Conservation (phyloP, 2,888 invertebrate species). For the Gari tellinella region DNA sequence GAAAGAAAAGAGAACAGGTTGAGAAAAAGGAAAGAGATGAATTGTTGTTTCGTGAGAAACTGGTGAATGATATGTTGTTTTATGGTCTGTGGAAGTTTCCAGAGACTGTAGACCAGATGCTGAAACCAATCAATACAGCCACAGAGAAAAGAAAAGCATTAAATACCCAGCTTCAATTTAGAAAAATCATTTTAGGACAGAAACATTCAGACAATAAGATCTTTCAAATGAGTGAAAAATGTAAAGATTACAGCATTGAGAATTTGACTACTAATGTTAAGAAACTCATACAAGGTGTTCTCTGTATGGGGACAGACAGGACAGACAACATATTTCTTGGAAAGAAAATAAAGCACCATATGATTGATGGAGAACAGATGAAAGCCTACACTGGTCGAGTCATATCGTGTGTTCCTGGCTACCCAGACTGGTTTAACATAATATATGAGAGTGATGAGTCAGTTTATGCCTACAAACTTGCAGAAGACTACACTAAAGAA, state of each 20-base stretch:
- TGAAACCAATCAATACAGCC: constrained; percentile 11
- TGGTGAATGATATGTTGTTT: constrained; percentile 15
- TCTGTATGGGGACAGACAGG: no score
- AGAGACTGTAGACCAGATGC: constrained; percentile 17
- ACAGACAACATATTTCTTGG: no score
- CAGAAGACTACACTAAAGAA: constrained; percentile 35
- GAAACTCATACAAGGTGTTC: no score
- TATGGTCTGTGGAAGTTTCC: constrained; percentile 44
- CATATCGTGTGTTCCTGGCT: constrained; percentile 32
- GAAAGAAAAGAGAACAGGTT: constrained; percentile 13
- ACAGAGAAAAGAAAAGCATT: constrained; percentile 20
- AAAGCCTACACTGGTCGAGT: constrained; percentile 21
- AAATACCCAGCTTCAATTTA: constrained; percentile 31
- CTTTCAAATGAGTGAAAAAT: constrained; percentile 28
- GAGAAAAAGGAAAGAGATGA: constrained; percentile 26
- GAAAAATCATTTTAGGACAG: constrained; percentile 26
- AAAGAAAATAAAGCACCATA: constrained; percentile 17
- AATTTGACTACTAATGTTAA: constrained; percentile 32
- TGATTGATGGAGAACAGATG: not conserved
- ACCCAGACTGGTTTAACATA: constrained; percentile 37
- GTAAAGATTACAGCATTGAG: constrained; percentile 15
- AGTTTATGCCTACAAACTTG: constrained; percentile 37
- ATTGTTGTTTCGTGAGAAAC: constrained; percentile 5
- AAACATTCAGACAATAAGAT: constrained; percentile 32
- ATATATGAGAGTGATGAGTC: constrained; percentile 27